A percentile compares a stretch with the other conserved stretches of the same genome.
These are phyloP conservation scores for Marcusenius ussheri DNA, from an alignment of 2,113 vertebrate species.

Conservation along the genomic window DNA sequence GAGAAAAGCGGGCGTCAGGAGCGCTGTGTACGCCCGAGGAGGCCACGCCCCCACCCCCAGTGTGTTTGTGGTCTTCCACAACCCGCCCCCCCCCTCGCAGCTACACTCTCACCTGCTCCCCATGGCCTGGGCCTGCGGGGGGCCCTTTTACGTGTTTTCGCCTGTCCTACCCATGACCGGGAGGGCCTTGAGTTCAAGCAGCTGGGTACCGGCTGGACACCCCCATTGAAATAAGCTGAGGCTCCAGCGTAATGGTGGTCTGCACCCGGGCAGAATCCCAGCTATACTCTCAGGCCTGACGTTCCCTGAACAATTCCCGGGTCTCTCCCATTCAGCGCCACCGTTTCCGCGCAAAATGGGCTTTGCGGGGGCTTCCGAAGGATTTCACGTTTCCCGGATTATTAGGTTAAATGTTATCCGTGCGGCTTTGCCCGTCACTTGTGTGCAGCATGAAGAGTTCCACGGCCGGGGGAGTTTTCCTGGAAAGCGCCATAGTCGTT, in stretches of 20 bases:
- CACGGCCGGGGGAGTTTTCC: background rate
- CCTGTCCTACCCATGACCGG: background rate
- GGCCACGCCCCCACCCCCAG: background rate
- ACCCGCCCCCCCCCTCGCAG: background rate
- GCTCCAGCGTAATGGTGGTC: conserved; percentile 18
- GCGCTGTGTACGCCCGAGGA: background rate
- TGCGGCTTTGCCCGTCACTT: background rate
- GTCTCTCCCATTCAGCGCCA: conserved; percentile 7
- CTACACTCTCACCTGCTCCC: background rate
- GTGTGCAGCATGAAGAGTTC: background rate
- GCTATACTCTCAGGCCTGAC: conserved; percentile 29
- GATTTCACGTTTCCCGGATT: conserved; percentile 5
- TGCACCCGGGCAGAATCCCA: conserved; percentile 35
- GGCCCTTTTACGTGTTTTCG: background rate
- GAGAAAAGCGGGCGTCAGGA: background rate
- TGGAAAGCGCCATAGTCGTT: background rate
- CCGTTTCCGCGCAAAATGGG: background rate
- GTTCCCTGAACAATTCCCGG: background rate
- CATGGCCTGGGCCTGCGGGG: background rate
- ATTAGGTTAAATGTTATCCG: conserved; percentile 8
- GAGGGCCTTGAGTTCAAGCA: background rate
- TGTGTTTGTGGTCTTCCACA: background rate
- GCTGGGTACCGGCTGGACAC: background rate
- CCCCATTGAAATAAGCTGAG: background rate
- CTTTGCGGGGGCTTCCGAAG: background rate